Evolutionary conservation across 2,797 vertebrate species (phyloP).

Genomic region (Acestrorhynchus altus): DNA sequence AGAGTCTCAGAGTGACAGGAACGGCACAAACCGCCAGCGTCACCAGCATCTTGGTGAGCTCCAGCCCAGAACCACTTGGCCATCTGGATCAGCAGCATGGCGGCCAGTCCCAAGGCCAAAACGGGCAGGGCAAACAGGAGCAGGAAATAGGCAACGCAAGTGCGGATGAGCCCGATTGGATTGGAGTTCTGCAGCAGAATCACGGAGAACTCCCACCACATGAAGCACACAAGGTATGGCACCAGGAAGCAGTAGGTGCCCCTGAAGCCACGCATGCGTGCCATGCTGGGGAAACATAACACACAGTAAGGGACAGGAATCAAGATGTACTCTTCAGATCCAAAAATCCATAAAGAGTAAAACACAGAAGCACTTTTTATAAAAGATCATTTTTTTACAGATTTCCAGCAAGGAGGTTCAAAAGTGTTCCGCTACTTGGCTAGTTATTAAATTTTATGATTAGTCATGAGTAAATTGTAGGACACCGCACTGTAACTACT

Average conservation of each 20-base stretch:
- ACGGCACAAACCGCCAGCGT: conserved; percentile 83
- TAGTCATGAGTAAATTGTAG: no score
- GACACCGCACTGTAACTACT: no score
- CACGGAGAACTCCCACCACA: conserved; percentile 96
- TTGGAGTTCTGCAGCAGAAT: conserved; percentile 88
- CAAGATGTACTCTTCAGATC: no score
- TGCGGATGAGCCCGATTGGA: conserved; percentile 89
- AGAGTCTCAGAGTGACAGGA: conserved; percentile 87
- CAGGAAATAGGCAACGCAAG: conserved; percentile 93
- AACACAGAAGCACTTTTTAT: no score
- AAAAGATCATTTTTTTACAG: no score
- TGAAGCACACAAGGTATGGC: conserved; percentile 96
- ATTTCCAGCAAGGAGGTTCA: no score
- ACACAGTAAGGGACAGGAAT: not conserved
- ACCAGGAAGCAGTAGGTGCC: conserved; percentile 95
- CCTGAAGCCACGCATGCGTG: conserved; percentile 86
- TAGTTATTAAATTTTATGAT: no score
- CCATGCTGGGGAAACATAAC: conserved; percentile 82
- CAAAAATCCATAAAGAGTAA: no score
- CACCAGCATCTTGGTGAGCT: conserved; percentile 89
- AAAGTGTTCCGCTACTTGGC: no score
- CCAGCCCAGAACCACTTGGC: conserved; percentile 91
- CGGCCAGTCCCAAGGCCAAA: conserved; percentile 82
- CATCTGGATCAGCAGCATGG: conserved; percentile 85
- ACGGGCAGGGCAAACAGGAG: conserved; percentile 93